These are phyloP conservation scores for Bombus huntii DNA, from an alignment of 1,140 invertebrate genomes.

Conservation along the genomic window DNA sequence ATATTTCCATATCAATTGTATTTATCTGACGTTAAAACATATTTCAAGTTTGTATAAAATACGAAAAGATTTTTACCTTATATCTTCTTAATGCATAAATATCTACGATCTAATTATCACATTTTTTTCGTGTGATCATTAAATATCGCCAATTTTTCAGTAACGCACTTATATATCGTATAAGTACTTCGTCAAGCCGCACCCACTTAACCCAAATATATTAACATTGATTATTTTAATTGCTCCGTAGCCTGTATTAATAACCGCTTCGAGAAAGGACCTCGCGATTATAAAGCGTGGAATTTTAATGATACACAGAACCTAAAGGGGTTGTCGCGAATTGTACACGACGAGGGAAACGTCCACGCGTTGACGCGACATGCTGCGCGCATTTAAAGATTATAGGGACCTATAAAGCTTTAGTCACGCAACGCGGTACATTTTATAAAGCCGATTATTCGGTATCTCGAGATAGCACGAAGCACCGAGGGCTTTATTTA, in stretches of 20 bases:
- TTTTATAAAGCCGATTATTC: slow-evolving; percentile 50
- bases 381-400: slow-evolving; percentile 22
- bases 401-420: slow-evolving; percentile 42
- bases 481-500: background rate
- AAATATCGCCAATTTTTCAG: background rate
- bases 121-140: background rate
- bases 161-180: background rate
- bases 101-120: no score
- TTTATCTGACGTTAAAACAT: no score
- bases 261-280: slow-evolving; percentile 37
- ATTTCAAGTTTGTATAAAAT: no score
- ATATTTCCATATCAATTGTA: no score
- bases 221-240: slow-evolving; percentile 51
- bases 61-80: no score
- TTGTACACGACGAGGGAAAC: background rate
- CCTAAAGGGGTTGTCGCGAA: background rate
- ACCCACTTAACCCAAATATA: slow-evolving; percentile 39
- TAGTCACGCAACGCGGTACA: background rate
- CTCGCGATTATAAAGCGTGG: slow-evolving; percentile 40
- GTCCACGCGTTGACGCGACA: slow-evolving; percentile 10
- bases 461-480: slow-evolving; percentile 16
- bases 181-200: background rate
- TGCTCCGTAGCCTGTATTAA: slow-evolving; percentile 37
- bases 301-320: slow-evolving; percentile 44
- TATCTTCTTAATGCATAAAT: no score